Evolutionary conservation across 2,888 invertebrate species (phyloP).

Genomic region (Anoplius nigerrimus): DNA sequence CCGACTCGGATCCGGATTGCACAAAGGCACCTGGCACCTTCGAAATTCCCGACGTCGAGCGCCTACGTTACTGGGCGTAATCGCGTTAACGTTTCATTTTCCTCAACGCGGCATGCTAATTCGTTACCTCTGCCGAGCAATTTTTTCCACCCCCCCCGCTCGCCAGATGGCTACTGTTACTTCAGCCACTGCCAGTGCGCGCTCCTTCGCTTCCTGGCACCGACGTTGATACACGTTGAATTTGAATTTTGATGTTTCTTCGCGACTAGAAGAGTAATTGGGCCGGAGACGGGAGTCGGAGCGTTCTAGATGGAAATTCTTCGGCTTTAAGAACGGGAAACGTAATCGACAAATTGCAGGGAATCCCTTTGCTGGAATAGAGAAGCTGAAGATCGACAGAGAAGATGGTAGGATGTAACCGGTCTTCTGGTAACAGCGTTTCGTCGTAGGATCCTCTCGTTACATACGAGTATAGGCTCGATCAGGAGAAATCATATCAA

Average conservation of each 20-base stretch:
- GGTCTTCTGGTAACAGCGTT: too few species aligned
- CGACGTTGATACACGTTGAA: neutral
- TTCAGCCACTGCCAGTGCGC: neutral
- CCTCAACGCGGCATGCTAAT: slow-evolving; percentile 12
- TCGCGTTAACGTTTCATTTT: slow-evolving; percentile 52
- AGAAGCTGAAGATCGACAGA: too few species aligned
- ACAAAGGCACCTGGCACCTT: slow-evolving; percentile 51
- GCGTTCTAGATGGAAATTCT: too few species aligned
- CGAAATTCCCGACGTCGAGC: slow-evolving; percentile 39
- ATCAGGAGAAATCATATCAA: slow-evolving; percentile 18
- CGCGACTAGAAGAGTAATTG: too few species aligned
- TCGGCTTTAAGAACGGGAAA: too few species aligned
- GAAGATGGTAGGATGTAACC: too few species aligned
- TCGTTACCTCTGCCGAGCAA: slow-evolving; percentile 11
- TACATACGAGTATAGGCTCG: slow-evolving; percentile 33
- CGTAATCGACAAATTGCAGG: too few species aligned
- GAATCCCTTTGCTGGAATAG: too few species aligned
- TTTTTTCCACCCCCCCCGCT: slow-evolving; percentile 15
- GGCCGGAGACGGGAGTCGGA: too few species aligned
- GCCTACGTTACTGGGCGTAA: slow-evolving; percentile 22
- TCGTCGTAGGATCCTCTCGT: too few species aligned
- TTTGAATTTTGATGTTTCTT: too few species aligned
- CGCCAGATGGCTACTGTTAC: neutral
- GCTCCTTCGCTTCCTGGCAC: neutral
- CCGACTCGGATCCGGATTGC: slow-evolving; percentile 44